These are phyloP conservation scores for Halcyon chelicuti DNA, from an alignment of 2,797 vertebrate species.

Conservation along the genomic window DNA sequence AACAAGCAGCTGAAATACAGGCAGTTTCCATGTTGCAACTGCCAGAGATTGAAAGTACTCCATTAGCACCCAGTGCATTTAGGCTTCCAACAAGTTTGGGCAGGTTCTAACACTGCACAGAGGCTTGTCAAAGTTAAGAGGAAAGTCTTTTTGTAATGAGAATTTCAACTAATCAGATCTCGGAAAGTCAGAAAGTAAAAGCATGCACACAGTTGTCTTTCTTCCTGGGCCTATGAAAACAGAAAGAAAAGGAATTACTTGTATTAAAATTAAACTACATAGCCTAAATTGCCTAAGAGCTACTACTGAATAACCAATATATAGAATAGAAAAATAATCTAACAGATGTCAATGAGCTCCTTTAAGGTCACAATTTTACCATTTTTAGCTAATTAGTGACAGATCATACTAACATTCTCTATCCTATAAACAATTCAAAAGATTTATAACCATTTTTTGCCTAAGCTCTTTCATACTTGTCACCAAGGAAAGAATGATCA, in stretches of 20 bases:
- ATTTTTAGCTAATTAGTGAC: background rate
- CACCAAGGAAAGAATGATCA: constrained; percentile 29
- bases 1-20: background rate
- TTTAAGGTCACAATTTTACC: background rate
- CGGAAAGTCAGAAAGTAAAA: background rate
- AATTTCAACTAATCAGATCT: background rate
- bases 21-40: background rate
- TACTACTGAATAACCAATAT: background rate
- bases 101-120: background rate
- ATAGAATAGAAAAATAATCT: background rate
- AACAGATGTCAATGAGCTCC: background rate
- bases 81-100: background rate
- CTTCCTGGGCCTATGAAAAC: background rate
- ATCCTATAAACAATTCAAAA: background rate
- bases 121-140: background rate
- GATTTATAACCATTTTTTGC: background rate
- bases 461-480: background rate
- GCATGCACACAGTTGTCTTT: background rate
- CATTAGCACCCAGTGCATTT: background rate
- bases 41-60: background rate
- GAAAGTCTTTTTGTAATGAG: background rate
- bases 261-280: background rate
- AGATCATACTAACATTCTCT: background rate
- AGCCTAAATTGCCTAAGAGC: background rate
- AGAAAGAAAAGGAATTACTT: background rate